Conservation (phyloP, 2,888 invertebrate species). For the Trichopoda pennipes region DNA sequence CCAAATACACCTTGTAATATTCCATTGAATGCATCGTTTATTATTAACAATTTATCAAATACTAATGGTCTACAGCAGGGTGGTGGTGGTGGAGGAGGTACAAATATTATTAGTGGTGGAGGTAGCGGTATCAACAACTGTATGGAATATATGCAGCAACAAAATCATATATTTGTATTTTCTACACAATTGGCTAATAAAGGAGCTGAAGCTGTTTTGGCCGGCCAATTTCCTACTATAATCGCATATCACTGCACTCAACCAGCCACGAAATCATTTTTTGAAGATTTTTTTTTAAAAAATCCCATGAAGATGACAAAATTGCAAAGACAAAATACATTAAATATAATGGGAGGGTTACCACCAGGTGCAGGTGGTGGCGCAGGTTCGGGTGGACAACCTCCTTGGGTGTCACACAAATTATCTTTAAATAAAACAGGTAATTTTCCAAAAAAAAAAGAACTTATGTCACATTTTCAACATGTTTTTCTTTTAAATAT, state of each 20-base stretch:
- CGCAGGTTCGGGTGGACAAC: conserved; percentile 42
- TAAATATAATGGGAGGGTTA: conserved; percentile 69
- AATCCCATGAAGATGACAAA: conserved; percentile 94
- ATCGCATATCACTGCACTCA: conserved; percentile 97
- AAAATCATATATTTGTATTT: conserved; percentile 99
- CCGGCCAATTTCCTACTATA: conserved; percentile 94
- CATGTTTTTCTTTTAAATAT: not conserved
- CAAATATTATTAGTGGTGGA: conserved; percentile 46
- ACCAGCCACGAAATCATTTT: conserved; percentile 95
- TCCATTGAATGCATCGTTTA: conserved; percentile 49
- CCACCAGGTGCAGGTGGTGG: conserved; percentile 21
- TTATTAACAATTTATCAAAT: conserved; percentile 50
- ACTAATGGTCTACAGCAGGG: conserved; percentile 48
- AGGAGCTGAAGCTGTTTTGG: conserved; percentile 95
- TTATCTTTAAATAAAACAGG: conserved; percentile 58
- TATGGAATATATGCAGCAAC: conserved; percentile 91
- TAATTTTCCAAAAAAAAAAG: too few species aligned
- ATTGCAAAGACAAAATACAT: conserved; percentile 88
- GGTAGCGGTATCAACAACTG: conserved; percentile 60
- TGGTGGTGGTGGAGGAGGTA: conserved; percentile 27
- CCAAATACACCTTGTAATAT: conserved; percentile 49
- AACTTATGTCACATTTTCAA: not conserved
- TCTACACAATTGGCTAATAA: conserved; percentile 96
- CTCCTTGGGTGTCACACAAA: conserved; percentile 66
- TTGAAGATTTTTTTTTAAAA: conserved; percentile 89